phyloP scores from a whole-genome alignment of 2,797 vertebrate genomes.

The Merluccius polli region DNA sequence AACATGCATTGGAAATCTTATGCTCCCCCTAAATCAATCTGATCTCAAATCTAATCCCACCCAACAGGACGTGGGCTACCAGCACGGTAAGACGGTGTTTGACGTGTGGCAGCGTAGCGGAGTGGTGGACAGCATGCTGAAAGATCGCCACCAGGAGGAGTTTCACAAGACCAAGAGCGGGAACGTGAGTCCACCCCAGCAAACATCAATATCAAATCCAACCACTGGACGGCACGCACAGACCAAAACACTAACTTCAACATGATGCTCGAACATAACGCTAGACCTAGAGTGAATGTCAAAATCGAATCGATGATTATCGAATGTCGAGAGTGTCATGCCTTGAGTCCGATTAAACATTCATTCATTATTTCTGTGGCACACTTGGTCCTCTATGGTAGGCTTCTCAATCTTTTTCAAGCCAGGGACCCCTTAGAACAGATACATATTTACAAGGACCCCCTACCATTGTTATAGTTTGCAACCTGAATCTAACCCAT shows the following conservation, averaged over 20 bases:
- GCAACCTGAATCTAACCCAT: too few relatives aligned
- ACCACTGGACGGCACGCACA: too few relatives aligned
- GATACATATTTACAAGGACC: too few relatives aligned
- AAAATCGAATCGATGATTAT: background rate
- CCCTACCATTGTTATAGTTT: too few relatives aligned
- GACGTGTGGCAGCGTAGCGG: conserved; percentile 86
- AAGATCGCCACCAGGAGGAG: conserved; percentile 82
- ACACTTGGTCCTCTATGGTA: too few relatives aligned
- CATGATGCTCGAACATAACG: too few relatives aligned
- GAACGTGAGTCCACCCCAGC: conserved; percentile 71
- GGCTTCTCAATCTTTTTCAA: too few relatives aligned
- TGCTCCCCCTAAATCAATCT: background rate
- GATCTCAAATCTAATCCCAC: background rate
- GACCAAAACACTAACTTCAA: too few relatives aligned
- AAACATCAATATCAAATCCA: background rate
- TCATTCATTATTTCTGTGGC: background rate
- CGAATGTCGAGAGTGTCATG: background rate
- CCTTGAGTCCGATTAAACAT: background rate
- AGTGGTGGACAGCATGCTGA: conserved; percentile 87
- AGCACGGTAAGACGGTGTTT: conserved; percentile 87
- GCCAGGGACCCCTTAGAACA: too few relatives aligned
- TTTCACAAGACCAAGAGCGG: conserved; percentile 78
- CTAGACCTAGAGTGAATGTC: background rate
- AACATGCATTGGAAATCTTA: too few relatives aligned
- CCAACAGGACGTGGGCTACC: conserved; percentile 87